Conservation (phyloP, 2,797 vertebrate genomes). For the Orestias chungarensis region DNA sequence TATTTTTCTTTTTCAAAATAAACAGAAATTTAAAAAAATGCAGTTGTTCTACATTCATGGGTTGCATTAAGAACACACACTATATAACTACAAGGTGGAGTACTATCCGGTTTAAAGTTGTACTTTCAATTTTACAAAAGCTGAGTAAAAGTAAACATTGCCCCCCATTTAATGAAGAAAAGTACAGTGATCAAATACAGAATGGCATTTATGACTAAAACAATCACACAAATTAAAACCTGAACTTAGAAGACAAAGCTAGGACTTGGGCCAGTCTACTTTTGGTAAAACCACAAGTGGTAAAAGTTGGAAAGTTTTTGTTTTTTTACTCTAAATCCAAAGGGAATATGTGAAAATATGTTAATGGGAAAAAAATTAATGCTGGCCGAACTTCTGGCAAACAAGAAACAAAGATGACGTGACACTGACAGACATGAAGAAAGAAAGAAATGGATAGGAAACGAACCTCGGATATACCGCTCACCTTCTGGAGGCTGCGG, state of each 20-base stretch:
- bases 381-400: constrained; percentile 59
- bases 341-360: not conserved
- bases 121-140: constrained; percentile 19
- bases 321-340: not conserved
- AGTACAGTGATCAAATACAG: constrained; percentile 62
- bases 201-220: constrained; percentile 62
- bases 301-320: not conserved
- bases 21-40: no score
- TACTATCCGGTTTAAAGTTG: not conserved
- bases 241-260: constrained; percentile 56
- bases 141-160: constrained; percentile 13
- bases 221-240: constrained; percentile 61
- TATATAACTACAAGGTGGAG: not conserved
- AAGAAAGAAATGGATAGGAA: constrained; percentile 83
- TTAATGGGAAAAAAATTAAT: constrained; percentile 8
- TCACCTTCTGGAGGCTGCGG: constrained; percentile 86
- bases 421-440: constrained; percentile 75
- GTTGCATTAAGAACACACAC: no score
- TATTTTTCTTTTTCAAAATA: no score
- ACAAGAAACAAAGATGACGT: constrained; percentile 52
- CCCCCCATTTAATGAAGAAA: constrained; percentile 25
- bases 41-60: no score
- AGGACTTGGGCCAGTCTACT: constrained; percentile 56
- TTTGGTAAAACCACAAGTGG: constrained; percentile 1
- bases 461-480: constrained; percentile 86